These are phyloP conservation scores for Epizoanthus ramosus DNA, from an alignment of 92 coral and sea anemone species.

Conservation along the genomic window DNA sequence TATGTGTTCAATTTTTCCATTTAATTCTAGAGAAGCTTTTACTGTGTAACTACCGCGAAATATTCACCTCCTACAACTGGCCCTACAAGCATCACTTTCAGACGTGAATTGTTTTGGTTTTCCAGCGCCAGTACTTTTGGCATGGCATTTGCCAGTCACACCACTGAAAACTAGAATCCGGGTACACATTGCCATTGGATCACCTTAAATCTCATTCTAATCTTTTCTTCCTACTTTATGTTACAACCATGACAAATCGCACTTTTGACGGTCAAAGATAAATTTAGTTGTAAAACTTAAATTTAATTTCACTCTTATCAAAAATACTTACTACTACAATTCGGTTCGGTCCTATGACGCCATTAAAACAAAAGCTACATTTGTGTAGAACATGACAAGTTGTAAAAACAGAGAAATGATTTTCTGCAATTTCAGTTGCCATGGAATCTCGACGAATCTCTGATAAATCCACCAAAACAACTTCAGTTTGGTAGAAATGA, in stretches of 20 bases:
- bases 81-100: neutral
- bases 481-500: neutral
- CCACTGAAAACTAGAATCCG: neutral
- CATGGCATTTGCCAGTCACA: neutral
- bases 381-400: constrained; percentile 33
- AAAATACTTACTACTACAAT: constrained; percentile 4
- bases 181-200: neutral
- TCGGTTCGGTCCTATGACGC: constrained; percentile 36
- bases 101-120: constrained; percentile 4
- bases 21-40: neutral
- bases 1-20: neutral
- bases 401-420: constrained; percentile 38
- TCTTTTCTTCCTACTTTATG: neutral
- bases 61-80: neutral
- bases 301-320: neutral
- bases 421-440: constrained; percentile 40
- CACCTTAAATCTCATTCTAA: no score
- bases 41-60: neutral
- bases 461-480: constrained; percentile 16
- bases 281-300: neutral
- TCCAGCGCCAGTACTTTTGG: neutral
- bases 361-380: neutral
- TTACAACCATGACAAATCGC: neutral
- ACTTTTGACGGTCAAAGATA: neutral
- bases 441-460: constrained; percentile 21